phyloP scores from a whole-genome alignment of 2,888 invertebrate species.

The Apocheima hispidaria region DNA sequence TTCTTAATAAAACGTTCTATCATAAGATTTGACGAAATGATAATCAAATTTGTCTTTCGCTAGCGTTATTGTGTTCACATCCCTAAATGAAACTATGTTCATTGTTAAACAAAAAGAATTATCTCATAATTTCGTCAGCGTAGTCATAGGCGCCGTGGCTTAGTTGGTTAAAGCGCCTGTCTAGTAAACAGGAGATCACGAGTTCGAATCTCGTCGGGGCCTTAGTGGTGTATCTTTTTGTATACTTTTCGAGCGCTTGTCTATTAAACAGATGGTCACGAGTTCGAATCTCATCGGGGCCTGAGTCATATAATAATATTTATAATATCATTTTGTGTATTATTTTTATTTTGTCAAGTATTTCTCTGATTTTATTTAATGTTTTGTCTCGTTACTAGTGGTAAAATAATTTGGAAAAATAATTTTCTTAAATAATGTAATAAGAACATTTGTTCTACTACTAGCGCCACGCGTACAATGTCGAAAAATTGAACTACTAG shows the following conservation, averaged over 20 bases:
- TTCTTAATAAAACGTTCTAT: no score
- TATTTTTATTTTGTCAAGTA: not conserved
- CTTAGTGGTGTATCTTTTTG: slow-evolving; percentile 44
- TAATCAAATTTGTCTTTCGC: not conserved
- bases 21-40: no score
- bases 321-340: not conserved
- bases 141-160: slow-evolving; percentile 74
- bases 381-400: no score
- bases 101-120: not conserved
- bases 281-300: slow-evolving; percentile 84
- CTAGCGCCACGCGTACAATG: not conserved
- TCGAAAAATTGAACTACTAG: no score
- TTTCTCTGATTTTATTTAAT: not conserved
- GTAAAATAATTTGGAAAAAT: no score
- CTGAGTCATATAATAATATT: no score
- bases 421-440: no score
- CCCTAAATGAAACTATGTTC: not conserved
- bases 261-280: slow-evolving; percentile 84
- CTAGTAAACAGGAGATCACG: slow-evolving; percentile 84
- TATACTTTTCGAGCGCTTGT: slow-evolving; percentile 69
- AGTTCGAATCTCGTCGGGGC: slow-evolving; percentile 84
- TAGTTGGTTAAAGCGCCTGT: slow-evolving; percentile 84
- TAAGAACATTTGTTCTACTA: no score
- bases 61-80: not conserved
- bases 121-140: not conserved